Evolutionary conservation across 2,888 invertebrate species (phyloP).

Genomic region (Eupithecia exiguata): DNA sequence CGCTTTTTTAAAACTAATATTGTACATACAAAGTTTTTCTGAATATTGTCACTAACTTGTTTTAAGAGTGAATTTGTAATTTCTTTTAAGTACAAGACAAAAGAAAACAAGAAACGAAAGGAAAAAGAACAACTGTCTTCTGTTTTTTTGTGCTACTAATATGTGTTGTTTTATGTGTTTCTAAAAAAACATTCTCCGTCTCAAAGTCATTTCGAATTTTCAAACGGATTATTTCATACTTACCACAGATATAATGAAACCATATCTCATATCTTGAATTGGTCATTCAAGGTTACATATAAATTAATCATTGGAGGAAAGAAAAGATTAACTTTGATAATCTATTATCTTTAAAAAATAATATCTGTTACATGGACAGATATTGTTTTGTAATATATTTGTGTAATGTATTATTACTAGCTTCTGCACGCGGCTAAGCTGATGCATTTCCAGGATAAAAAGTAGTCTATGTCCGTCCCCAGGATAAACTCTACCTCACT

Average conservation of each 20-base stretch:
- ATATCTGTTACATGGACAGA: too few species aligned
- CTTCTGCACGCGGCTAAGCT: too few species aligned
- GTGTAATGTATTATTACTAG: too few species aligned
- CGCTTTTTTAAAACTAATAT: conserved; percentile 41
- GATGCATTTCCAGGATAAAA: too few species aligned
- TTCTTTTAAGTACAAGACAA: background rate
- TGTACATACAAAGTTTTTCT: conserved; percentile 41
- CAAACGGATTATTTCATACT: background rate
- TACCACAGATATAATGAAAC: background rate
- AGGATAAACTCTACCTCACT: too few species aligned
- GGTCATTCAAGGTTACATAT: background rate
- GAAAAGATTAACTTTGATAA: background rate
- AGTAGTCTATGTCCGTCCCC: too few species aligned
- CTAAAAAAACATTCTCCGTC: background rate
- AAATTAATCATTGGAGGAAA: background rate
- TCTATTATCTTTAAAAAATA: background rate
- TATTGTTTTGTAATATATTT: too few species aligned
- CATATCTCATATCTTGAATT: background rate
- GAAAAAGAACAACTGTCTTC: background rate
- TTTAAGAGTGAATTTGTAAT: conserved; percentile 11
- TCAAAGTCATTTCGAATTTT: background rate
- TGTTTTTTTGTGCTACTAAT: conserved; percentile 7
- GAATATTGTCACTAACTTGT: conserved; percentile 34
- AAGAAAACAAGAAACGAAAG: background rate
- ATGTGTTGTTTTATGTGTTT: conserved; percentile 6